Conservation (phyloP, 2,797 vertebrate species). For the Diglossa cyanea region DNA sequence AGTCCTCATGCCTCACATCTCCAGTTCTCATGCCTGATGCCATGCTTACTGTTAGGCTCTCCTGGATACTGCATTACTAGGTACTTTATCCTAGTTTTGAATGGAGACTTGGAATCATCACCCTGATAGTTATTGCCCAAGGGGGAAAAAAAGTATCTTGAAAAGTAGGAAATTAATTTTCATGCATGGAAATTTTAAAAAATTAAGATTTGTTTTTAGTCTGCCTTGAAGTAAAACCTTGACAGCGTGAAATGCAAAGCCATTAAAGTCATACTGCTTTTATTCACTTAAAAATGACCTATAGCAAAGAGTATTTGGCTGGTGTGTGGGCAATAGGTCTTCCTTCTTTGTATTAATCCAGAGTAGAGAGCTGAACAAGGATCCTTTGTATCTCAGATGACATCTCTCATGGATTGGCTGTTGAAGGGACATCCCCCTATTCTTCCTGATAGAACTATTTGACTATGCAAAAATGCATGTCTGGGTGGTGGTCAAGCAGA, state of each 20-base stretch:
- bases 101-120: neutral
- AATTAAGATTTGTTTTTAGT: neutral
- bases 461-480: neutral
- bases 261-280: neutral
- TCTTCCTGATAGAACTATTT: neutral
- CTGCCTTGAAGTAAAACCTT: neutral
- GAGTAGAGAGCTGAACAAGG: neutral
- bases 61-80: neutral
- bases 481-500: neutral
- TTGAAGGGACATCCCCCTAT: neutral
- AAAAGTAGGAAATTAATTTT: neutral
- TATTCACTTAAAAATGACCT: neutral
- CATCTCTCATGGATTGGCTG: fast-evolving
- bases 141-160: fast-evolving
- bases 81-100: neutral
- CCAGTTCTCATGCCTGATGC: neutral
- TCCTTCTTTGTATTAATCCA: neutral
- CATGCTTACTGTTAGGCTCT: neutral
- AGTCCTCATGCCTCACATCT: neutral
- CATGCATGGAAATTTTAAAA: neutral
- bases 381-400: neutral
- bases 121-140: neutral
- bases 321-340: neutral
- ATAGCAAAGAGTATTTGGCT: neutral
- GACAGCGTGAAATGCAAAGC: neutral